Evolutionary conservation across 2,888 invertebrate species (phyloP), one percentile per base, ranked within the genome.

Genomic region (Sericinus montela): DNA sequence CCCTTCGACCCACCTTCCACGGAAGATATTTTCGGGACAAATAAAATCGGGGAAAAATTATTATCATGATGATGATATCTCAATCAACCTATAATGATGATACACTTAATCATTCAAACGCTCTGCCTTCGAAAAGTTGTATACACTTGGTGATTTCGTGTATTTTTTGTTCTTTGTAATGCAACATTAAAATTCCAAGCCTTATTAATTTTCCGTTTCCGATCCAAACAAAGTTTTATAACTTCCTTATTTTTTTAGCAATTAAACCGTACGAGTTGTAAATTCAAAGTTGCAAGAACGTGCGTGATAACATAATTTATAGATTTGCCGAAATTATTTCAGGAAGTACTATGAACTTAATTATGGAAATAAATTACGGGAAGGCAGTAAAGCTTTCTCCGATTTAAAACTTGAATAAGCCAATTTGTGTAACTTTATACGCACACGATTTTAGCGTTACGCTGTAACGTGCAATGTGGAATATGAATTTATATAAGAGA

Each of bases 231-330:
- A 36, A 29, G 49, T 40, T 43, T 43, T 43, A 48, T 43, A 32
- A 13, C 25, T 43, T 28, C 25, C 32, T 43, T 29, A 43, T 34
- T 48, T 43, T 38, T 43, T 48, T 37, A 49, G 44, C 32, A 23
- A 50, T 41, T 40, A 30, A 28, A 32, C 48, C n/a, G 15, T 32
- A 10, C 38, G 28, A 7, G 39, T 44, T 40, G 39, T 38, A 49
- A 44, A 39, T 28, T 35, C 16, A 11, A 11, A 25, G 13, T 25
- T 10, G 14, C 30, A 14, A 14, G 39, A 36, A 35, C 30, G 40
- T 45, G 49, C 49, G 45, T 45, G 49, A 3, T 40, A 7, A 41
- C 11, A 14, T 36, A 50, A 50, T 50, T 50, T 50, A 50, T 41
- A 50, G 45, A 45, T 45, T 45, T 45, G 19, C 23, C 23, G 23